Evolutionary conservation across 2,888 invertebrate species (phyloP), one percentile per base, ranked within the genome.

Genomic region (Frankliniella fusca): DNA sequence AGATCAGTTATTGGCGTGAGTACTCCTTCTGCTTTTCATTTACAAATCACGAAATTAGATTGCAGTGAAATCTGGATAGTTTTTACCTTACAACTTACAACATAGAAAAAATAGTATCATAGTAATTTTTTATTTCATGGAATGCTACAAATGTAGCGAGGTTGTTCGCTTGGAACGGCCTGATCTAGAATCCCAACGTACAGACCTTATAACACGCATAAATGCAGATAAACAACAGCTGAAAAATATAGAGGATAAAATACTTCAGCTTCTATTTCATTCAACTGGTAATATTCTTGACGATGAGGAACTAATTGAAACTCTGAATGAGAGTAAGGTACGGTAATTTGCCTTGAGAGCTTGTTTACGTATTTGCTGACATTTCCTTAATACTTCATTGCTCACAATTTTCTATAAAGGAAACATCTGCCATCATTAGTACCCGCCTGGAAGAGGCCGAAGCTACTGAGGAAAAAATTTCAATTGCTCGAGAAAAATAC

Each of bases 81-180:
- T 80, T 79, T 50, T 81, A 38, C 11, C 79, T 81, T n/a, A n/a
- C n/a, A n/a, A n/a, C n/a, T n/a, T n/a, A n/a, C n/a, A n/a, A n/a
- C n/a, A n/a, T n/a, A n/a, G n/a, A n/a, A n/a, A n/a, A n/a, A n/a
- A n/a, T n/a, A n/a, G n/a, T n/a, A n/a, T n/a, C n/a, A n/a, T n/a
- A n/a, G n/a, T n/a, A 18, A 81, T 81, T 80, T 50, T 48, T 50
- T 81, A 49, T 48, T 81, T 82, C 18, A 3, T 38, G 81, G 80
- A 50, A 76, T 11, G 12, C 38, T 27, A 15, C 15, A 10, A 79
- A 15, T 80, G 65, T 85, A 93, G 95, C 8, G 94, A 95, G 85
- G 96, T 97, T 81, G 97, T 97, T n/a, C 93, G 96, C 76, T 91
- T 97, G 84, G 97, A 98, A 88, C 90, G 94, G 84, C 97, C 97